A percentile compares a stretch with the other conserved stretches of the same genome.
Conservation (phyloP, 2,797 vertebrate species). For the Leptodactylus fallax region DNA sequence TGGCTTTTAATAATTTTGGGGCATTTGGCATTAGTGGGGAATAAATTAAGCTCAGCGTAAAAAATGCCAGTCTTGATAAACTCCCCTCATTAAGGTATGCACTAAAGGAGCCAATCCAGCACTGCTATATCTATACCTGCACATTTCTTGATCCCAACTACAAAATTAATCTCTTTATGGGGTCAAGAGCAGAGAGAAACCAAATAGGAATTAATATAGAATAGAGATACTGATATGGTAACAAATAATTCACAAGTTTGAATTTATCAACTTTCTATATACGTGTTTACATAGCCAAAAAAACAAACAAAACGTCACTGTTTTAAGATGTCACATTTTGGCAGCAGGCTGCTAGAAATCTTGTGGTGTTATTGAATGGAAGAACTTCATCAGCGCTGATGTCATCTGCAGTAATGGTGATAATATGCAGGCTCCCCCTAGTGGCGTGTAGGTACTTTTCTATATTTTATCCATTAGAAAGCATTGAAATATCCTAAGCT, state of each 20-base stretch:
- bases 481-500: not conserved
- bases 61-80: no score
- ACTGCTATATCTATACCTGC: not conserved
- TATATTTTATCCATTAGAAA: not conserved
- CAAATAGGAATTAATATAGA: no score
- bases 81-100: no score
- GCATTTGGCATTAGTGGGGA: no score
- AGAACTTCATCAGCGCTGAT: not conserved
- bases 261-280: not conserved
- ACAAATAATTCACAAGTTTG: not conserved
- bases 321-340: not conserved
- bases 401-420: not conserved
- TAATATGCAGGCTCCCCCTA: constrained; percentile 27
- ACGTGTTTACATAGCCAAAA: not conserved
- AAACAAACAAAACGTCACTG: no score
- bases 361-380: not conserved
- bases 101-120: not conserved
- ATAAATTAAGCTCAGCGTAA: no score
- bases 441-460: not conserved
- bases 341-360: not conserved
- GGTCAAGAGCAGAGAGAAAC: no score
- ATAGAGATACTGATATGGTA: not conserved
- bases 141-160: no score
- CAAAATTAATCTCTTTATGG: no score
- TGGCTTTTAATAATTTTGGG: no score